Evolutionary conservation across 2,797 vertebrate species (phyloP), one percentile per base, ranked within the genome.

Genomic region (Typhlichthys subterraneus): DNA sequence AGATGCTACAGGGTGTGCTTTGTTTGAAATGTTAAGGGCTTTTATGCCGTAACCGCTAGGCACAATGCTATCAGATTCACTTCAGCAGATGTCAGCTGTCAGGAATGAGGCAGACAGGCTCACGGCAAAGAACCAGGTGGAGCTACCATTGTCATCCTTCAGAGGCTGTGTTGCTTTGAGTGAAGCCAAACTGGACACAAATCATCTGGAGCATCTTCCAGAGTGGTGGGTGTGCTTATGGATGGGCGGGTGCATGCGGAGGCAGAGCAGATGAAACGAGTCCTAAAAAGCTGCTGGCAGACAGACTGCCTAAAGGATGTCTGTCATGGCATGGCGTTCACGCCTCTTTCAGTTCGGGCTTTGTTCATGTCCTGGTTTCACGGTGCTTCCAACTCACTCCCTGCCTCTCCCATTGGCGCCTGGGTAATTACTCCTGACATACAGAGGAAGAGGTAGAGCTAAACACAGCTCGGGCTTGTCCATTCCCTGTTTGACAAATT

Each of bases 221-320:
- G 82, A 81, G 73, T 86, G 81, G 82, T 69, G 83, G 5, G 38
- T 14, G 38, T 79, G 80, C 6, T 75, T 64, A 74, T 72, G 80
- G 73, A 77, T 78, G 82, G 78, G 76, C 73, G 80, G 83, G 33
- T 14, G 15, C 46, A 23, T 9, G 33, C 45, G 65, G 75, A 81
- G 77, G 82, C 80, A 81, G 80, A 82, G 82, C 85, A 89, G 87
- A 92, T 92, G 87, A 91, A 91, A 86, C 78, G 56, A 78, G 85
- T 79, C 83, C 82, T 83, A 87, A 89, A 90, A 87, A 88, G 88
- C 88, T 87, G 73, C 84, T 91, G 91, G 89, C 88, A 87, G 86
- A 80, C 79, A 88, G 87, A 86, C 82, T 77, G 75, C 70, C 77
- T 83, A 86, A 85, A 88, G 87, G 83, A 5, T 29, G 51, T 82